Evolutionary conservation across 1,140 invertebrate species (phyloP).

Genomic region (Zaprionus africanus): DNA sequence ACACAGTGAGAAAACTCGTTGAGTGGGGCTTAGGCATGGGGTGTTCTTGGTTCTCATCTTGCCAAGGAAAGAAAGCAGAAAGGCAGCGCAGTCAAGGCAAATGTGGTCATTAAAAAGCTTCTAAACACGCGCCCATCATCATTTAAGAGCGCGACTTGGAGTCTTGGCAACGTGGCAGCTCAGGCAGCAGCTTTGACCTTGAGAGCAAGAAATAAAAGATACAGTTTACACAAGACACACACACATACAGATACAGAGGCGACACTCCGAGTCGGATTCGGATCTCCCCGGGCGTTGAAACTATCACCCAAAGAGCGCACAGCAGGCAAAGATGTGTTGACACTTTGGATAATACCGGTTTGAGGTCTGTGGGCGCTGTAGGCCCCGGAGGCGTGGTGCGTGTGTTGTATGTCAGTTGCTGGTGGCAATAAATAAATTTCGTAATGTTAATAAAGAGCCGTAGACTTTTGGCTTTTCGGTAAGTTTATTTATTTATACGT

Average conservation of each 20-base stretch:
- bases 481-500: conserved; percentile 56
- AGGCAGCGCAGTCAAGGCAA: conserved; percentile 28
- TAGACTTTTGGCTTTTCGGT: conserved; percentile 29
- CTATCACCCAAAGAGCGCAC: conserved; percentile 19
- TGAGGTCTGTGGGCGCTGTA: conserved; percentile 14
- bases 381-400: not conserved
- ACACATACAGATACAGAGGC: not conserved
- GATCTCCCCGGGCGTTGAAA: conserved; percentile 22
- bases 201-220: conserved; percentile 6
- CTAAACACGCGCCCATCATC: conserved; percentile 31
- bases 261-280: conserved; percentile 31
- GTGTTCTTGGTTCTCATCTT: not conserved
- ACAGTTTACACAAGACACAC: conserved; percentile 40
- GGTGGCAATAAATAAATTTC: conserved; percentile 24
- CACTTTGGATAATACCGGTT: conserved; percentile 60
- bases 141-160: conserved; percentile 21
- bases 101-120: conserved; percentile 45
- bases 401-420: not conserved
- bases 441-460: conserved; percentile 32
- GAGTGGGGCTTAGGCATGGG: not conserved
- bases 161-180: conserved; percentile 10
- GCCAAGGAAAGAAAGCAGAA: conserved; percentile 1
- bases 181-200: conserved; percentile 26
- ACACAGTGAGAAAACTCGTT: not conserved
- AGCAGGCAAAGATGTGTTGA: conserved; percentile 34